Percentiles rank a stretch among this genome's conserved stretches.
phyloP scores from a whole-genome alignment of 2,797 vertebrate genomes.

The Microctenopoma lineatum region DNA sequence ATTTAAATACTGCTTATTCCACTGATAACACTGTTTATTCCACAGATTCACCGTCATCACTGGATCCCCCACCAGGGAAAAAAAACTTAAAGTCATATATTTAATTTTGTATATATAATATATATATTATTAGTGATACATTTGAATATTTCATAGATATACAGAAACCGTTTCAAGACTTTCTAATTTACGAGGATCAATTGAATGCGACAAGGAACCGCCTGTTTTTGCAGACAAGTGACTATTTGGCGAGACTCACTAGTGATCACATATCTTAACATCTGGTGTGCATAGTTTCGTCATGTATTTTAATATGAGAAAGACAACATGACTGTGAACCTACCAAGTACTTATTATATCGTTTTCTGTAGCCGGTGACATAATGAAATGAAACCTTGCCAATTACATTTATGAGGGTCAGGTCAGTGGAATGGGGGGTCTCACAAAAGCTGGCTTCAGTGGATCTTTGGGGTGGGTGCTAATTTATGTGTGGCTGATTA shows the following conservation, averaged over 20 bases:
- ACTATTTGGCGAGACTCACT: constrained; percentile 31
- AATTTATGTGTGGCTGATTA: constrained; percentile 70
- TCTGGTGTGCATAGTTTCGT: not conserved
- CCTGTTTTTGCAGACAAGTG: constrained; percentile 60
- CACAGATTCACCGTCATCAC: too few species aligned
- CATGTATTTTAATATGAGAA: not conserved
- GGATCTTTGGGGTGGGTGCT: constrained; percentile 59
- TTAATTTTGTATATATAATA: too few species aligned
- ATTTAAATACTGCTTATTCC: too few species aligned
- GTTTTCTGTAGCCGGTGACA: constrained; percentile 17
- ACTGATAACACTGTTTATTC: too few species aligned
- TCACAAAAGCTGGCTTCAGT: constrained; percentile 61
- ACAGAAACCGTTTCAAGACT: accelerated
- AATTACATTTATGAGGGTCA: constrained; percentile 68
- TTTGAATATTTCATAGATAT: not conserved
- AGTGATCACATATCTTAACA: constrained; percentile 22
- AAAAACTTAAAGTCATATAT: too few species aligned
- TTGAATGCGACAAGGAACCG: constrained; percentile 44
- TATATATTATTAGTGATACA: too few species aligned
- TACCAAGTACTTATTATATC: not conserved
- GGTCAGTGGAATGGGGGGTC: constrained; percentile 49
- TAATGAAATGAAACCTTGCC: constrained; percentile 50
- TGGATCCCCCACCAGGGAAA: too few species aligned
- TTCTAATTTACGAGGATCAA: not conserved
- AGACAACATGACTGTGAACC: not conserved